Evolutionary conservation across 2,797 vertebrate genomes (phyloP).

Genomic region (Acrossocheilus fasciatus): DNA sequence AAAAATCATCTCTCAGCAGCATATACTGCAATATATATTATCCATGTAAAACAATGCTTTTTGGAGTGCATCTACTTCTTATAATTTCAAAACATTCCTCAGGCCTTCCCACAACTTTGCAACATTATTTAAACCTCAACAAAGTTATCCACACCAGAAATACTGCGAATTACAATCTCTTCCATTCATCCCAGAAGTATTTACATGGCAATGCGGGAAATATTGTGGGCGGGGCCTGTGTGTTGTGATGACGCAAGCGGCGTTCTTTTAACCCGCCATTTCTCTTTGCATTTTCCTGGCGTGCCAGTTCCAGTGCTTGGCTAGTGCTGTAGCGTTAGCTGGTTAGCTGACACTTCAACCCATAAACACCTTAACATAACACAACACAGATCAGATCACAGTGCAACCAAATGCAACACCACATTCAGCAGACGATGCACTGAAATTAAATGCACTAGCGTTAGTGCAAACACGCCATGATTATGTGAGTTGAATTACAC

Average conservation of each 20-base stretch:
- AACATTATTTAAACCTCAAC: neutral
- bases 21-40: neutral
- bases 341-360: slow-evolving; percentile 41
- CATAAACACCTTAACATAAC: slow-evolving; percentile 16
- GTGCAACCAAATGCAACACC: neutral
- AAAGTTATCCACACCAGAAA: neutral
- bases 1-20: neutral
- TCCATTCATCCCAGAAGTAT: slow-evolving; percentile 20
- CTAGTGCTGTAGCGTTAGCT: slow-evolving; percentile 53
- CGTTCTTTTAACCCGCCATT: slow-evolving; percentile 79
- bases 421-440: neutral
- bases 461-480: neutral
- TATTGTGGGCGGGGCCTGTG: slow-evolving; percentile 50
- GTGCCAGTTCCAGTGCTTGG: slow-evolving; percentile 21
- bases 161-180: neutral
- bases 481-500: neutral
- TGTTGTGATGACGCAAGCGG: slow-evolving; percentile 67
- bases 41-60: neutral
- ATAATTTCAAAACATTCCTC: neutral
- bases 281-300: slow-evolving; percentile 66
- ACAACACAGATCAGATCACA: neutral
- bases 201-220: slow-evolving; percentile 46
- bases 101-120: neutral
- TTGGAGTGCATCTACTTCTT: neutral
- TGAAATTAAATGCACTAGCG: neutral